Percentiles rank a stretch among this genome's conserved stretches.
Conservation (phyloP, 2,113 vertebrate genomes). For the Cairina moschata region DNA sequence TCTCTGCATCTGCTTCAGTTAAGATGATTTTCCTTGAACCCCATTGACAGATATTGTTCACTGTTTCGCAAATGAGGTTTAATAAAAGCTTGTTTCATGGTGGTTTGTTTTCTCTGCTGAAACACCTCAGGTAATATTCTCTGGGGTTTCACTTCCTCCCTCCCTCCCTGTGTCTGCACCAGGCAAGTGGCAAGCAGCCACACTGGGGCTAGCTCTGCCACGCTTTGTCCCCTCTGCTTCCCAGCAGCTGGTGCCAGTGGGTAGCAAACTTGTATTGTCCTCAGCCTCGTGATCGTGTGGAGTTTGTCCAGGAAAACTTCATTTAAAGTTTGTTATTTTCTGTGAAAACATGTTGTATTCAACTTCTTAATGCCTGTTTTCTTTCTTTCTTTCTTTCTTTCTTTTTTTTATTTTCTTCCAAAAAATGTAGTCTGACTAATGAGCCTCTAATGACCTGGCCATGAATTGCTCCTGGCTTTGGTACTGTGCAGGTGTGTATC, state of each 20-base stretch:
- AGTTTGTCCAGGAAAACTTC: not conserved
- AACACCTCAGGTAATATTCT: not conserved
- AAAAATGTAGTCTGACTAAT: not conserved
- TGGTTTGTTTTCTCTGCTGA: not conserved
- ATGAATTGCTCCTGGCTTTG: not conserved
- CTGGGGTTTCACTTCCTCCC: not conserved
- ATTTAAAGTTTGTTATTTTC: not conserved
- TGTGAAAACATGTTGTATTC: not conserved
- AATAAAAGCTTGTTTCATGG: not conserved
- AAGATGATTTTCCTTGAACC: not conserved
- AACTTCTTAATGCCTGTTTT: not conserved
- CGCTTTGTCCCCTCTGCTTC: not conserved
- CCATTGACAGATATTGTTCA: rapidly evolving
- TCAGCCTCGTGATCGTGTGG: not conserved
- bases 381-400: not conserved
- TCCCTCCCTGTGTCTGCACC: too few relatives aligned
- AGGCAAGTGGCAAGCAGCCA: not conserved
- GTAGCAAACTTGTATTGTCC: not conserved
- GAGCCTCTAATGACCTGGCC: not conserved
- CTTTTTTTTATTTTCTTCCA: not conserved
- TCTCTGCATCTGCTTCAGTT: not conserved
- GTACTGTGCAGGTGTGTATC: not conserved
- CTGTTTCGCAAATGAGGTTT: not conserved
- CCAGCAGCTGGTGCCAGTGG: not conserved
- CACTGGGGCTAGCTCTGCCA: not conserved